Conservation (phyloP, 64 coral and sea anemone genomes). For the Cladopsammia gracilis region DNA sequence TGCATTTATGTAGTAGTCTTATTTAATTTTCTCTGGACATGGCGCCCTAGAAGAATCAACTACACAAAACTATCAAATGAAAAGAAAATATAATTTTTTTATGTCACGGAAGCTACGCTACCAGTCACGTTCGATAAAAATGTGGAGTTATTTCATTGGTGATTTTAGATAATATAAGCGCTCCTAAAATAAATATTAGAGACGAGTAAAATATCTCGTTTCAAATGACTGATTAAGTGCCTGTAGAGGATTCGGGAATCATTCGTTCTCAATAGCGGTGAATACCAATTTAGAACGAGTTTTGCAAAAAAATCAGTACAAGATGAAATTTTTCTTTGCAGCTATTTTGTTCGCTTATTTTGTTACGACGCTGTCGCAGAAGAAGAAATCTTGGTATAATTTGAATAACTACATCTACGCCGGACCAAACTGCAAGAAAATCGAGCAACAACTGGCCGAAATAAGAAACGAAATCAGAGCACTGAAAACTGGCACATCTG, state of each 20-base stretch:
- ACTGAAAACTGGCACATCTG: background rate
- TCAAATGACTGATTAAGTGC: background rate
- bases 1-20: no score
- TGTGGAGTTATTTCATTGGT: background rate
- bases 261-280: background rate
- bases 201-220: background rate
- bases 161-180: background rate
- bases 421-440: background rate
- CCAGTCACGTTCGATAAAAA: background rate
- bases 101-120: no score
- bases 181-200: background rate
- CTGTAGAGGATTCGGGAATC: background rate
- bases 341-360: background rate
- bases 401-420: background rate
- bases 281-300: background rate
- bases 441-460: no score
- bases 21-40: no score
- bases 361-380: background rate
- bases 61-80: no score
- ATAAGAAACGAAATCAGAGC: no score
- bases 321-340: background rate
- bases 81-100: no score
- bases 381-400: no score
- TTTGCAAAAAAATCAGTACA: no score
- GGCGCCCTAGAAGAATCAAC: no score